Base-by-base conservation (phyloP, 1,140 invertebrate species). In the Vollenhovia emeryi region DNA sequence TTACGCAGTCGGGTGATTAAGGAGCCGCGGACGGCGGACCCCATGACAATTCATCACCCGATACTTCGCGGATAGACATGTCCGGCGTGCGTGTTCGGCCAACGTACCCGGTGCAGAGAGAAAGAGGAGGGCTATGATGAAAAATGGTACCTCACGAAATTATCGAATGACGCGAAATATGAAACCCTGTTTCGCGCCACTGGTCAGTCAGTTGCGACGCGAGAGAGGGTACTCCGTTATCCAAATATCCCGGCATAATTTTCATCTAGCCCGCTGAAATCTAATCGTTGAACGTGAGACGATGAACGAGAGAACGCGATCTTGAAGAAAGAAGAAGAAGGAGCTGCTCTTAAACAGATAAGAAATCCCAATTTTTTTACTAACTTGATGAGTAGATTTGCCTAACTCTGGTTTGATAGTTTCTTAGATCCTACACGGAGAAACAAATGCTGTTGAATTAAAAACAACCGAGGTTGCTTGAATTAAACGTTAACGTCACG, bases 1-100 rank as follows among this genome's bases (percentile, higher is more conserved):
- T 90, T 89, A 89, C 83, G 86, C 78, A 86, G 84, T 79, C 48
- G 50, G 40, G 45, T 82, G 88, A 87, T 89, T 87, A 89, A 89
- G 74, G 85, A 82, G 60, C 9, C 85, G 50, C 71, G n/a, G 55
- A 75, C 33, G 33, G 80, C 83, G 45, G 84, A 57, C 83, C 48
- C 21, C 84, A 83, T 80, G 79, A 87, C 89, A 87, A 87, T 89
- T 90, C 87, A 89, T 89, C 82, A 87, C 52, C n/a, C 45, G 40
- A 24, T 73, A 60, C 52, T 75, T 83, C 57, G 60, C 18, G 30
- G 21, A 66, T 76, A 78, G 66, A 45, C 68, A 62, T n/a, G 69
- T 75, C 24, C 36, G 27, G 71, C 55, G 40, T 30, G 27, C 40
- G 80, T 75, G 15, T 52, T 62, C n/a, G 21, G 5, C 27, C 27